Evolutionary conservation across 2,797 vertebrate species (phyloP).

Genomic region (Artibeus jamaicensis): DNA sequence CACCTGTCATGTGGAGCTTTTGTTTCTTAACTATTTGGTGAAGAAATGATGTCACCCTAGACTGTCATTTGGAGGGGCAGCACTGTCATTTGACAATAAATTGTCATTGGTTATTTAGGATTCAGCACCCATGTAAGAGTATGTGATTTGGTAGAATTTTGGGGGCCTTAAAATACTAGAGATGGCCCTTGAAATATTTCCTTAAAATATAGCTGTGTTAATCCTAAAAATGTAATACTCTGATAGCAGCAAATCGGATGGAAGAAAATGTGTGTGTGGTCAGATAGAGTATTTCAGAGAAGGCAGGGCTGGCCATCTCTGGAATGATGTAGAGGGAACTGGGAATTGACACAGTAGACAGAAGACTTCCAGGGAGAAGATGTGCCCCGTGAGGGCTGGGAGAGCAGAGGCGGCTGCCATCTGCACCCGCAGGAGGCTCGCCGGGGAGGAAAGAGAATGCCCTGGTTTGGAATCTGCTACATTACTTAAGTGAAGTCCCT

Average conservation of each 20-base stretch:
- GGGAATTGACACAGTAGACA: not conserved
- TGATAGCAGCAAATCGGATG: fast-evolving
- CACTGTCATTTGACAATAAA: too few species aligned
- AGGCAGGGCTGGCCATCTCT: fast-evolving
- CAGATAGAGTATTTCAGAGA: not conserved
- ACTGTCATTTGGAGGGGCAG: not conserved
- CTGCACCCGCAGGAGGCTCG: not conserved
- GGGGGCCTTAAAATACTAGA: not conserved
- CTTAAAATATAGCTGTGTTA: not conserved
- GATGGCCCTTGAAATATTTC: too few species aligned
- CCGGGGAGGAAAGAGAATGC: fast-evolving
- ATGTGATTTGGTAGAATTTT: not conserved
- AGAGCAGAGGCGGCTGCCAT: not conserved
- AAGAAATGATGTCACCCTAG: not conserved
- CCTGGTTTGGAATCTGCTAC: not conserved
- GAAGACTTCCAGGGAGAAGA: not conserved
- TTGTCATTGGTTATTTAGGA: not conserved
- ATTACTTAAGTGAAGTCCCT: not conserved
- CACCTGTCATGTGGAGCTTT: not conserved
- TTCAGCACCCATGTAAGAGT: too few species aligned
- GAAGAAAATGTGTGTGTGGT: not conserved
- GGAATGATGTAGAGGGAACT: not conserved
- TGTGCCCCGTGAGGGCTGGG: not conserved
- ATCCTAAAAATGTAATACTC: not conserved
- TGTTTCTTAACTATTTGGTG: not conserved